phyloP scores from a whole-genome alignment of 2,888 invertebrate species.

The Anaspis maculata region DNA sequence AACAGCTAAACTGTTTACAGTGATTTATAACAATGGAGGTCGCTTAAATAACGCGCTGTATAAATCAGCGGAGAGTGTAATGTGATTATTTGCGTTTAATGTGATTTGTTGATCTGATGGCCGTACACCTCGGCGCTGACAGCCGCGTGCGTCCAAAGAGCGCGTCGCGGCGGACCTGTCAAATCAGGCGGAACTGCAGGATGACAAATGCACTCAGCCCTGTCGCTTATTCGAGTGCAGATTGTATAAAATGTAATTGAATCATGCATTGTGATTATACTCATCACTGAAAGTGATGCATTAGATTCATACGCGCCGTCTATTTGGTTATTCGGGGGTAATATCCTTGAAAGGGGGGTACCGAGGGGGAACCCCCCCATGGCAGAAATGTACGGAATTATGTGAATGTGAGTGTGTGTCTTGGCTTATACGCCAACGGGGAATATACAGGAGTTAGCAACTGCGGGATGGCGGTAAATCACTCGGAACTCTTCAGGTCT shows the following conservation, averaged over 20 bases:
- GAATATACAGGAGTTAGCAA: too few relatives aligned
- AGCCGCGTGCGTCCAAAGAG: conserved; percentile 42
- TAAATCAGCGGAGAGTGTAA: conserved; percentile 44
- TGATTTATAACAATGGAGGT: conserved; percentile 32
- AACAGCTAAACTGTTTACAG: conserved; percentile 24
- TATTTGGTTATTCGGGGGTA: conserved; percentile 27
- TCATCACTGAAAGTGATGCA: conserved; percentile 40
- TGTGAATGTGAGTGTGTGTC: too few relatives aligned
- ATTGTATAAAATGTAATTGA: conserved; percentile 44
- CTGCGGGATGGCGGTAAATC: too few relatives aligned
- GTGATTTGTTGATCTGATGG: conserved; percentile 43
- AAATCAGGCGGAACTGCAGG: conserved; percentile 41
- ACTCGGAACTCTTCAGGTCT: too few relatives aligned
- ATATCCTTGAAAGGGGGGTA: conserved; percentile 22
- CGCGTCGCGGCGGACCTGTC: conserved; percentile 39
- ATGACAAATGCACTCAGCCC: conserved; percentile 43
- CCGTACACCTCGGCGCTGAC: conserved; percentile 39
- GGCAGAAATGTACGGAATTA: background rate
- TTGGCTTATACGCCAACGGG: too few relatives aligned
- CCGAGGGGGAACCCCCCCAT: background rate
- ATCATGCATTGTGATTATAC: conserved; percentile 37
- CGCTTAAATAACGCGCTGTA: conserved; percentile 40
- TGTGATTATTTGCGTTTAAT: conserved; percentile 45
- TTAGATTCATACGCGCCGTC: conserved; percentile 28
- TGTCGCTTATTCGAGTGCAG: conserved; percentile 38